Conservation (phyloP, 2,888 invertebrate genomes). For the Dolichopus griseipennis region DNA sequence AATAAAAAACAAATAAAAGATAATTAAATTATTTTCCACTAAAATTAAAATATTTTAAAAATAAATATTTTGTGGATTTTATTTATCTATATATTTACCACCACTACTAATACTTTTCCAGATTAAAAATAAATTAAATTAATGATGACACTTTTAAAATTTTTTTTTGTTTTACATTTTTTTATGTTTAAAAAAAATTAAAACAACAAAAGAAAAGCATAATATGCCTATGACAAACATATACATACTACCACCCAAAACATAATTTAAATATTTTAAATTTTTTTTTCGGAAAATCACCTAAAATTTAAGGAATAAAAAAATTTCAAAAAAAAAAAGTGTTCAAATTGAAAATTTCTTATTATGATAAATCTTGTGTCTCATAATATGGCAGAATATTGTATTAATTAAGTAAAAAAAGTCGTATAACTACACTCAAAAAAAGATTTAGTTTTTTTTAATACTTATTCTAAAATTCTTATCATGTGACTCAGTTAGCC, state of each 20-base stretch:
- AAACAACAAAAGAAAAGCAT: background rate
- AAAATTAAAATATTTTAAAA: too few species aligned
- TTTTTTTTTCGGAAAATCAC: background rate
- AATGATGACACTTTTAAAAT: background rate
- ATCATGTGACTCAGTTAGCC: too few species aligned
- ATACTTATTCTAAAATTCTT: too few species aligned
- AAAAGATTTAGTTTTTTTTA: too few species aligned
- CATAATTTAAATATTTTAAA: background rate
- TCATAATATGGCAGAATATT: too few species aligned
- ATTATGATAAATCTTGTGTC: too few species aligned
- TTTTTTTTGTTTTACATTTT: background rate
- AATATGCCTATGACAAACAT: background rate
- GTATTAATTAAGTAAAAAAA: too few species aligned
- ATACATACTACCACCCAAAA: background rate
- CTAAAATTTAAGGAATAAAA: background rate
- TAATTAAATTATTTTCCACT: too few species aligned
- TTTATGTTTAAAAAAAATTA: background rate
- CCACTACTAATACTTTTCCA: background rate
- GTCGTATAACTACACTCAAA: too few species aligned
- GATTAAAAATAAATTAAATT: conserved; percentile 1
- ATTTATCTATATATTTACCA: too few species aligned
- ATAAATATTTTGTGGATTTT: too few species aligned
- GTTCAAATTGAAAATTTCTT: background rate
- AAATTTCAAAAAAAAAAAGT: background rate
- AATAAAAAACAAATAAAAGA: too few species aligned